Evolutionary conservation across 2,888 invertebrate species (phyloP).

Genomic region (Norana najaformis): DNA sequence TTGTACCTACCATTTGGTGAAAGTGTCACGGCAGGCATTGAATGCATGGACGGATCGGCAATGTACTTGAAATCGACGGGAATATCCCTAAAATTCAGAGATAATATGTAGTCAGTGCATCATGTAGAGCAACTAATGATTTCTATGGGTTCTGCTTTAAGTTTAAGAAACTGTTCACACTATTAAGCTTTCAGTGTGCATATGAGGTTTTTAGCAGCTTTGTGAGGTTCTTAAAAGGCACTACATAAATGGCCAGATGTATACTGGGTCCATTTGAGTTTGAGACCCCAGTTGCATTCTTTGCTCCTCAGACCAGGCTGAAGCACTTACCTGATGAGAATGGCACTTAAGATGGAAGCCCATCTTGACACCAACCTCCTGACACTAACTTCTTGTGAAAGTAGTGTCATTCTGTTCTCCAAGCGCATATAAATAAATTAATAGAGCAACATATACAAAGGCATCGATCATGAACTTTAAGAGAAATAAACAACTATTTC

Average conservation of each 20-base stretch:
- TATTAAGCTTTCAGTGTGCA: too few species aligned
- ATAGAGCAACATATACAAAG: too few species aligned
- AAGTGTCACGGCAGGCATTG: slow-evolving; percentile 92
- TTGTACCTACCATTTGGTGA: slow-evolving; percentile 77
- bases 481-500: too few species aligned
- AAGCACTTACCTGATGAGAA: not conserved
- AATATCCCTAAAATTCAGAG: slow-evolving; percentile 62
- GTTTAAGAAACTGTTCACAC: not conserved
- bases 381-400: too few species aligned
- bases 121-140: not conserved
- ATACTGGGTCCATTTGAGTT: too few species aligned
- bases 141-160: not conserved
- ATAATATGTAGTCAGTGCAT: not conserved
- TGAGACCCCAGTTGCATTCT: not conserved
- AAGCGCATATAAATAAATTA: too few species aligned
- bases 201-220: not conserved
- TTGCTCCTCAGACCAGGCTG: not conserved
- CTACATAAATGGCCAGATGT: too few species aligned
- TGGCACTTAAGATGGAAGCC: not conserved
- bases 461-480: too few species aligned
- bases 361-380: too few species aligned
- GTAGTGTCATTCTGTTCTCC: too few species aligned
- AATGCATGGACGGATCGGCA: slow-evolving; percentile 98
- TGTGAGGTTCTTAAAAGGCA: not conserved
- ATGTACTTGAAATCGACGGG: slow-evolving; percentile 98